Evolutionary conservation across 2,888 invertebrate species (phyloP).

Genomic region (Leptura quadrifasciata): DNA sequence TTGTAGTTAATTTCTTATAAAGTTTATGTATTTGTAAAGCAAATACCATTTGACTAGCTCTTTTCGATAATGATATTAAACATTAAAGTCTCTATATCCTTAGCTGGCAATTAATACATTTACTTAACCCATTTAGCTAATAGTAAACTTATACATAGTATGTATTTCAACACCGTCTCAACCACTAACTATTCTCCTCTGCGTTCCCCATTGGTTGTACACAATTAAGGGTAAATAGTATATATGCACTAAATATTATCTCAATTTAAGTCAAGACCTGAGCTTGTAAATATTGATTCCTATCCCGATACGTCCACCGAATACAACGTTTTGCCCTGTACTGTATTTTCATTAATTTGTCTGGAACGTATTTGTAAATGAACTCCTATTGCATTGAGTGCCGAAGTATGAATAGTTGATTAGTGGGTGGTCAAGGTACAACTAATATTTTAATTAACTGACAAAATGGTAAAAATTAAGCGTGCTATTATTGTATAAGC

Average conservation of each 20-base stretch:
- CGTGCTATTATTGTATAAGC: no score
- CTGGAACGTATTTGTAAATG: neutral
- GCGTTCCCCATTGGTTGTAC: neutral
- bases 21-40: no score
- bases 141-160: neutral
- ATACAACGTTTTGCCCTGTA: neutral
- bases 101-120: neutral
- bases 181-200: neutral
- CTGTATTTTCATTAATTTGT: neutral
- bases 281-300: slow-evolving; percentile 1
- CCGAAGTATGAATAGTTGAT: neutral
- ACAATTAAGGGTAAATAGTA: neutral
- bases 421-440: no score
- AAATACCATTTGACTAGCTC: no score
- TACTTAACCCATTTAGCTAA: neutral
- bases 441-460: no score
- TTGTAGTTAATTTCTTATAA: no score
- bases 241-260: neutral
- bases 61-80: no score
- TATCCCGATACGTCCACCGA: neutral
- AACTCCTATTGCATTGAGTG: neutral
- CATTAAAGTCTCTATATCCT: no score
- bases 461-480: no score
- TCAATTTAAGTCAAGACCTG: neutral
- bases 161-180: neutral